Conservation (phyloP, 1,140 invertebrate species). For the Mya arenaria region DNA sequence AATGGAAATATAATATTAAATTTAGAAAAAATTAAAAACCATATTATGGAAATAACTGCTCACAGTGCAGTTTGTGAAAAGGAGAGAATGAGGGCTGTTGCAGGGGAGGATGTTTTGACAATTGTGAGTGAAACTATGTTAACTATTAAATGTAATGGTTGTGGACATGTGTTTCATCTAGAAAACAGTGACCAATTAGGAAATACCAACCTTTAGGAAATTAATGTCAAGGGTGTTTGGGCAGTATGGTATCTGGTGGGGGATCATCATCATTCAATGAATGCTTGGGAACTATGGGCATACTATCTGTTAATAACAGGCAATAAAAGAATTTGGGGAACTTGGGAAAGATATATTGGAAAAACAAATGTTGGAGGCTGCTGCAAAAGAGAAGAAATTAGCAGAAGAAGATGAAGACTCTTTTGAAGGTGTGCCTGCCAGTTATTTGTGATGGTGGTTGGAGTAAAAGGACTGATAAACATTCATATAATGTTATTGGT, state of each 20-base stretch:
- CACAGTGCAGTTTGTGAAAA: not conserved
- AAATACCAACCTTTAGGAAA: not conserved
- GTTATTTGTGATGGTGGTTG: slow-evolving; percentile 57
- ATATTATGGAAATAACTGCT: not conserved
- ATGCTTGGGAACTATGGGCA: slow-evolving; percentile 11
- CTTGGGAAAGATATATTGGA: slow-evolving; percentile 33
- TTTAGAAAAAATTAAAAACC: not conserved
- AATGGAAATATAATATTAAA: not conserved
- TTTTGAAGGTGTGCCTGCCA: slow-evolving; percentile 38
- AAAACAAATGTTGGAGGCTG: slow-evolving; percentile 39
- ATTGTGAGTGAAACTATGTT: not conserved
- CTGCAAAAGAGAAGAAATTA: slow-evolving; percentile 46
- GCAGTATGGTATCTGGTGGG: slow-evolving; percentile 41
- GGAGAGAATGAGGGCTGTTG: not conserved
- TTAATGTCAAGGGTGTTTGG: slow-evolving; percentile 49
- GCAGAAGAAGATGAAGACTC: slow-evolving; percentile 50
- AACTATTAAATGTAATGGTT: not conserved
- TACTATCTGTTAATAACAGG: not conserved
- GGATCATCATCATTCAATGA: slow-evolving; percentile 40
- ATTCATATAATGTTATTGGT: slow-evolving; percentile 49
- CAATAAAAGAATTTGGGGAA: slow-evolving; percentile 7
- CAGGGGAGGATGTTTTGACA: not conserved
- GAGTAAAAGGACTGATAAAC: slow-evolving; percentile 49
- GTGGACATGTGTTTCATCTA: not conserved
- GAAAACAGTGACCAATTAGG: not conserved